Evolutionary conservation across 2,797 vertebrate genomes (phyloP), one percentile per base, ranked within the genome.

Genomic region (Sparus aurata): DNA sequence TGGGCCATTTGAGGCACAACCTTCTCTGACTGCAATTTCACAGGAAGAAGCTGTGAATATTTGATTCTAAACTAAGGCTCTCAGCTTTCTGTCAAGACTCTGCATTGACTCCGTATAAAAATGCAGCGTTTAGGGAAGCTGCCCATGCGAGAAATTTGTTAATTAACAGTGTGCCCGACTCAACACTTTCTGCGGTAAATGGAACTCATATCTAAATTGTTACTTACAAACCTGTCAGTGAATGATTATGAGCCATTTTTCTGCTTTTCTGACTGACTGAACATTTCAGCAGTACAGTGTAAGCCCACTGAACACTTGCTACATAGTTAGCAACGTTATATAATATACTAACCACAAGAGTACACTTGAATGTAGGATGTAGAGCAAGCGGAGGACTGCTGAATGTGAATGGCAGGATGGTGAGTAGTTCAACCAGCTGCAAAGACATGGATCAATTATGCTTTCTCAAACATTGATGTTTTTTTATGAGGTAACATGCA

Each of bases 131-230:
- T 87, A 92, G 73, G 68, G 61, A 77, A 89, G 80, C 79, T 80
- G 77, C 83, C 76, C 92, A 93, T 84, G 93, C 87, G 70, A 87
- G 83, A 91, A 86, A 94, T 91, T 82, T 91, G 88, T 90, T 93
- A 90, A 95, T 94, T 94, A 94, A 92, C 86, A 87, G 75, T 84
- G 80, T 85, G 79, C 85, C 87, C 72, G 75, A 86, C 88, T 91
- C 83, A 85, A 85, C 84, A 83, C 68, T 91, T 89, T 87, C 62
- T 73, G 52, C 69, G 59, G 66, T 88, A 86, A 90, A 91, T 88
- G 80, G 82, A 86, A 87, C 73, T 79, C 79, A 66, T 90, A 92
- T 91, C 86, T 88, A 90, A 89, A 85, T 90, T 85, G 86, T 93
- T 85, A 84, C 82, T 91, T 87, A 84, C 77, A 86, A 91, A 86